Conservation (phyloP, 2,888 invertebrate species). For the Synergus umbraculus region DNA sequence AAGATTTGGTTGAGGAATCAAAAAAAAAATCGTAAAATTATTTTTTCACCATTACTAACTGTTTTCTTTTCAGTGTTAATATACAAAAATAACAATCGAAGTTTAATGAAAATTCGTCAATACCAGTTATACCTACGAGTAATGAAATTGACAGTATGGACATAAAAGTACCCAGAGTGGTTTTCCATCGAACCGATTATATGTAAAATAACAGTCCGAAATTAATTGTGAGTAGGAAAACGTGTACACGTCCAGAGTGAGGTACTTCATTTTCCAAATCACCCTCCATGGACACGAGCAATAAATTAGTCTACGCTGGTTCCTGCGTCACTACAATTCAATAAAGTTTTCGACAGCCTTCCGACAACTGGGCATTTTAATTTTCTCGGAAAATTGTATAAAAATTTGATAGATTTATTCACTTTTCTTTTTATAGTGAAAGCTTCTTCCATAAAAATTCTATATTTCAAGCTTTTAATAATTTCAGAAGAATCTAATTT, state of each 20-base stretch:
- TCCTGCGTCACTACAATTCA: neutral
- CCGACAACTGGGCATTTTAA: neutral
- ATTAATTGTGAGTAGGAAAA: conserved; percentile 3
- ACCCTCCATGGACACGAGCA: too few relatives aligned
- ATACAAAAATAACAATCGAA: too few relatives aligned
- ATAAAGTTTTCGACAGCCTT: conserved; percentile 1
- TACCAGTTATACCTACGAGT: neutral
- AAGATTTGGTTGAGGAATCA: too few relatives aligned
- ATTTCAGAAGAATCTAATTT: too few relatives aligned
- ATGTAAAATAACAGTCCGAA: neutral
- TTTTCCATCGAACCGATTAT: neutral
- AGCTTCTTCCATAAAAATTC: too few relatives aligned
- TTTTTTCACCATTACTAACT: too few relatives aligned
- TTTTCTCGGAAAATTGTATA: neutral
- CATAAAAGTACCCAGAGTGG: neutral
- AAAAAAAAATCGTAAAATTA: too few relatives aligned
- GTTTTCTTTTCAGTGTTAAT: too few relatives aligned
- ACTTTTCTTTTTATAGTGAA: too few relatives aligned
- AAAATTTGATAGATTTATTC: too few relatives aligned
- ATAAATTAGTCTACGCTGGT: neutral
- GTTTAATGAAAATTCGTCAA: neutral
- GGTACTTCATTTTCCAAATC: neutral
- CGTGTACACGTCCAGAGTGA: neutral
- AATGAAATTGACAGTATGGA: neutral
- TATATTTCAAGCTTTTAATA: too few relatives aligned